phyloP scores from a whole-genome alignment of 2,888 invertebrate species.

The Lithophane ornitopus region DNA sequence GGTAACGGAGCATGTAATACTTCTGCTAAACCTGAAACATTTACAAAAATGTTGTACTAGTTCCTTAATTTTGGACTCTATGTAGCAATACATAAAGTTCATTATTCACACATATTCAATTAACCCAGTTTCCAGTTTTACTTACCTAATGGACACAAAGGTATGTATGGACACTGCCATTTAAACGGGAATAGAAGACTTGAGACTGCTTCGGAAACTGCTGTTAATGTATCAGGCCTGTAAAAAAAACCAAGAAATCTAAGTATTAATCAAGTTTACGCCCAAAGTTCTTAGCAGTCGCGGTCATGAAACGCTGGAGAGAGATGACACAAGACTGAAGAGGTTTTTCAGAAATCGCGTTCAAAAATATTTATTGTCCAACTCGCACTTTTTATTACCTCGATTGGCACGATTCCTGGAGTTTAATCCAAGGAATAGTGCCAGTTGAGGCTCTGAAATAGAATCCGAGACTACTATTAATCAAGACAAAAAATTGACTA shows the following conservation, averaged over 20 bases:
- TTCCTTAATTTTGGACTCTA: not conserved
- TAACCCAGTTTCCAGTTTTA: not conserved
- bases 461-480: too few relatives aligned
- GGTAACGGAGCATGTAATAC: conserved; percentile 99
- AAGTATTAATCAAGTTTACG: not conserved
- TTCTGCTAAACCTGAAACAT: conserved; percentile 94
- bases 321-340: conserved; percentile 1
- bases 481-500: not conserved
- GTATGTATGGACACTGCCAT: conserved; percentile 99
- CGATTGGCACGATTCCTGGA: not conserved
- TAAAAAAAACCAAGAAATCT: conserved; percentile 47
- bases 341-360: not conserved
- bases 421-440: too few relatives aligned
- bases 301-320: not conserved
- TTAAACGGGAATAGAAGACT: conserved; percentile 99
- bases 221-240: conserved; percentile 98
- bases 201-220: conserved; percentile 99
- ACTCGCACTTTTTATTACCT: not conserved
- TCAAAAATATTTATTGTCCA: not conserved
- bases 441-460: too few relatives aligned
- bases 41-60: not conserved
- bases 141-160: conserved; percentile 97
- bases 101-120: not conserved
- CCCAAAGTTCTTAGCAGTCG: not conserved
- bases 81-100: not conserved